Evolutionary conservation across 2,797 vertebrate species (phyloP).

Genomic region (Lagorchestes hirsutus): DNA sequence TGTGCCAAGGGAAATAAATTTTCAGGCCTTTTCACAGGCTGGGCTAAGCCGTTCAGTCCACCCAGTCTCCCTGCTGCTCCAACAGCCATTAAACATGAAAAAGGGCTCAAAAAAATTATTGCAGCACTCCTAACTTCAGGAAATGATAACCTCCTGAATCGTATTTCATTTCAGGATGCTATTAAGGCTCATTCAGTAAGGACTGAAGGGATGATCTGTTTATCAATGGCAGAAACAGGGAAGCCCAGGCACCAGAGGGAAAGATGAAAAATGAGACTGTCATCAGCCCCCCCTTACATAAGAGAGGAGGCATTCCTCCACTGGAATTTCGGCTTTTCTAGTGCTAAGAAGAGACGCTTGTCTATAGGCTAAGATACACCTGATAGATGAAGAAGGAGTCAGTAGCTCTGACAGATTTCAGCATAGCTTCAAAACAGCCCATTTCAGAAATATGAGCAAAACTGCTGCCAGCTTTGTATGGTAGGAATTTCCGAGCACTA

Average conservation of each 20-base stretch:
- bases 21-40: not conserved
- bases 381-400: not conserved
- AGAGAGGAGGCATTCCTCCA: conserved; percentile 21
- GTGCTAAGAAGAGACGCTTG: conserved; percentile 26
- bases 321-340: not conserved
- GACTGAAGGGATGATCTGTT: not conserved
- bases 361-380: not conserved
- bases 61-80: not conserved
- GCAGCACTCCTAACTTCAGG: not conserved
- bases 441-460: not conserved
- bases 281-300: conserved; percentile 17
- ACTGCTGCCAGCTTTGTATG: not conserved
- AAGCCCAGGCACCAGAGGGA: not conserved
- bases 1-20: not conserved
- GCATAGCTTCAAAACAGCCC: not conserved
- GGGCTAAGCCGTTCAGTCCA: not conserved
- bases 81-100: conserved; percentile 16
- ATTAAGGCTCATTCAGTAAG: not conserved
- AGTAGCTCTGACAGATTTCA: not conserved
- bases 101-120: conserved; percentile 18
- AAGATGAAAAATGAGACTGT: not conserved
- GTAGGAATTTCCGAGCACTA: not conserved
- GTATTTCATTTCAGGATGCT: not conserved
- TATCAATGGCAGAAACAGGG: not conserved
- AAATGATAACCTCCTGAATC: conserved; percentile 38